Evolutionary conservation across 2,888 invertebrate species (phyloP).

Genomic region (Lathronympha strigana): DNA sequence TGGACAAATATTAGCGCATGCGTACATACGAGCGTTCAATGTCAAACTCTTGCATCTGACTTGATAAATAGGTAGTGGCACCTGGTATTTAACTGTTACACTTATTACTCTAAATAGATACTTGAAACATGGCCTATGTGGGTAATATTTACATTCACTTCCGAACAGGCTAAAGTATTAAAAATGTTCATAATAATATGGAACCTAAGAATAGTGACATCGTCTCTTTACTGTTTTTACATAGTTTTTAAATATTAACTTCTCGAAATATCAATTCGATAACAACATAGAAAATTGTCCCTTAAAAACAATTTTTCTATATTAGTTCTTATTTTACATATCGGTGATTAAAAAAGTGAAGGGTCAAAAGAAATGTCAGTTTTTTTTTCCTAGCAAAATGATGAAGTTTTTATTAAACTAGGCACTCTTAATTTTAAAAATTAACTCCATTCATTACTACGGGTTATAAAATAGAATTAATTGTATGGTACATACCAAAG

Average conservation of each 20-base stretch:
- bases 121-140: background rate
- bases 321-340: no score
- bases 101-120: background rate
- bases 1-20: conserved; percentile 72
- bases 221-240: background rate
- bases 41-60: conserved; percentile 68
- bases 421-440: no score
- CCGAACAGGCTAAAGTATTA: background rate
- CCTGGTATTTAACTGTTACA: conserved; percentile 36
- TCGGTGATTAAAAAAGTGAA: no score
- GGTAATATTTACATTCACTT: background rate
- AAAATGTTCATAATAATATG: no score
- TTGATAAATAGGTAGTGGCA: conserved; percentile 48
- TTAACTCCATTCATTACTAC: no score
- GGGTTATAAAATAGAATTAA: background rate
- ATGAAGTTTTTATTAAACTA: no score
- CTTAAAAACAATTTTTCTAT: no score
- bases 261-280: no score
- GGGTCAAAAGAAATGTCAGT: no score
- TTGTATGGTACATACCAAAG: no score
- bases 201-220: background rate
- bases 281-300: no score
- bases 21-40: conserved; percentile 65
- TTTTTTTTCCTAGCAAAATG: no score
- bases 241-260: background rate